These are phyloP conservation scores for Anoplopoma fimbria DNA, from an alignment of 2,113 vertebrate genomes.

Conservation along the genomic window DNA sequence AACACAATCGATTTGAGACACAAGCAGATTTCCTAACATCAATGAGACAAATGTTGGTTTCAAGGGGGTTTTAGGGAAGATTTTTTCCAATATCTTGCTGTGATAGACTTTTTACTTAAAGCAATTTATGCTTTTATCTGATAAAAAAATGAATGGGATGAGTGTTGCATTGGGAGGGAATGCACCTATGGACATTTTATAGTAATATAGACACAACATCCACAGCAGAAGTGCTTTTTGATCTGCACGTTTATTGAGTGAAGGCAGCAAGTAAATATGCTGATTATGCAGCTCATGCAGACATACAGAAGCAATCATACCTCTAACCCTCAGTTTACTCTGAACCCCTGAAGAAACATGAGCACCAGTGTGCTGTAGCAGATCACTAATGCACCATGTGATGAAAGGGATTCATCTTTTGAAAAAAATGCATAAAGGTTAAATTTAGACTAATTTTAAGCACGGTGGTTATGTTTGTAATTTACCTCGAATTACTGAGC, in stretches of 20 bases:
- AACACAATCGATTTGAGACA: constrained; percentile 32
- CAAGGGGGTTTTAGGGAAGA: background rate
- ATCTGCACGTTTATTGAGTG: constrained; percentile 6
- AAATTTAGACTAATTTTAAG: constrained; percentile 21
- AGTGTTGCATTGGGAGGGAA: background rate
- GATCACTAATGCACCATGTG: constrained; percentile 35
- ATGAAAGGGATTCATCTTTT: constrained; percentile 27
- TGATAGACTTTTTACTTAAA: constrained; percentile 12
- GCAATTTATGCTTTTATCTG: constrained; percentile 38
- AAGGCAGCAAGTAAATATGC: constrained; percentile 33
- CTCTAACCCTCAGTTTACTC: constrained; percentile 59
- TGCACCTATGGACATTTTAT: background rate
- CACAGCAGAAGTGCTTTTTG: constrained; percentile 4
- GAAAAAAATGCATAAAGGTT: background rate
- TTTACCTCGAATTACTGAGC: constrained; percentile 8
- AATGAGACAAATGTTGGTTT: constrained; percentile 20
- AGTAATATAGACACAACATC: background rate
- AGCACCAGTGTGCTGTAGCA: constrained; percentile 21
- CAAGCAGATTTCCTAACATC: constrained; percentile 27
- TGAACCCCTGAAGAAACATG: constrained; percentile 36
- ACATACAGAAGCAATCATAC: constrained; percentile 44
- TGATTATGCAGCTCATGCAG: constrained; percentile 49
- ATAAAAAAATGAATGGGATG: background rate
- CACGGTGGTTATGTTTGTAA: background rate
- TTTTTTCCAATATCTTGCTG: constrained; percentile 17